A percentile compares a stretch with the other conserved stretches of the same genome.
Evolutionary conservation across 2,113 vertebrate species (phyloP).

Genomic region (Prunella fulvescens): DNA sequence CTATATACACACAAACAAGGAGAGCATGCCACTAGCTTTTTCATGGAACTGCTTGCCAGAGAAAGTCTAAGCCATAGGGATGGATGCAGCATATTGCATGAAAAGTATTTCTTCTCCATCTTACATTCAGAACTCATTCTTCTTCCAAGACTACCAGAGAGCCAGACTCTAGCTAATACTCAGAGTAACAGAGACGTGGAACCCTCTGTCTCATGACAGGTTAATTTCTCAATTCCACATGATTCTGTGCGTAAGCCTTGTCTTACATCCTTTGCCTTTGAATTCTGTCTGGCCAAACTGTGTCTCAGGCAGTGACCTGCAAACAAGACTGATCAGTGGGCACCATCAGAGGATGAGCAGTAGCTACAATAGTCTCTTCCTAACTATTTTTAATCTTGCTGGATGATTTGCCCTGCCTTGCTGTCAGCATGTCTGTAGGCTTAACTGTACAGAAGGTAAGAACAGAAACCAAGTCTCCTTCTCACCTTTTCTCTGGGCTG

Average conservation of each 20-base stretch:
- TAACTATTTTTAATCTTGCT: background rate
- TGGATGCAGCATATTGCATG: background rate
- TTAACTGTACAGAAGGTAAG: background rate
- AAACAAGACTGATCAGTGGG: background rate
- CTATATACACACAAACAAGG: background rate
- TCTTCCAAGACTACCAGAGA: background rate
- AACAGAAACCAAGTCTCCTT: background rate
- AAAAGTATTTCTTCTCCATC: background rate
- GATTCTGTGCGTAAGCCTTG: background rate
- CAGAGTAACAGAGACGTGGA: background rate
- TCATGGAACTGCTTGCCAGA: background rate
- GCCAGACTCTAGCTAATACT: background rate
- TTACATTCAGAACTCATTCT: background rate
- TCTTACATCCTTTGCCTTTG: background rate
- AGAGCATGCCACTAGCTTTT: background rate
- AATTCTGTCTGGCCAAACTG: background rate
- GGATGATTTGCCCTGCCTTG: background rate
- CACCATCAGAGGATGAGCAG: background rate
- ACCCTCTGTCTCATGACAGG: rapidly evolving
- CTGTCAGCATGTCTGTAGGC: background rate
- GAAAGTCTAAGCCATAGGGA: background rate
- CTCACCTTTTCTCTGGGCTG: background rate
- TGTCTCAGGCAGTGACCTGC: background rate
- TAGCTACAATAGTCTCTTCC: background rate
- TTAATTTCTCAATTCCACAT: background rate